These are phyloP conservation scores for Hycleus phaleratus DNA, from an alignment of 1,140 invertebrate genomes.

Conservation along the genomic window DNA sequence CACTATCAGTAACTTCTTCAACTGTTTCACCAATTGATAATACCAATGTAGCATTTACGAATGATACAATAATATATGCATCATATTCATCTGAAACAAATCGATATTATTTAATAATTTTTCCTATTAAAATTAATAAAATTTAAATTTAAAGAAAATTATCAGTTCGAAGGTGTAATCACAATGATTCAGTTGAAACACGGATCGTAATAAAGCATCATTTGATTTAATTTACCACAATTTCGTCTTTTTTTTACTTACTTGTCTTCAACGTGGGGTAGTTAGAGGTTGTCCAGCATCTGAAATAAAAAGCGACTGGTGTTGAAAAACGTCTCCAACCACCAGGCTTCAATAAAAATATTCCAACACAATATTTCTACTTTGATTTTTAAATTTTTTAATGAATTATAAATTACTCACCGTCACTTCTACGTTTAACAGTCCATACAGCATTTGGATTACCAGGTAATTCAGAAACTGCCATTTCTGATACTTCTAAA, in stretches of 20 bases:
- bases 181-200: constrained; percentile 37
- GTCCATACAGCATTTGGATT: constrained; percentile 99
- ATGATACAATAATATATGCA: constrained; percentile 99
- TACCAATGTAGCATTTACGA: constrained; percentile 98
- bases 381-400: neutral
- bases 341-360: constrained; percentile 29
- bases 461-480: constrained; percentile 96
- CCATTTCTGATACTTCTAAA: constrained; percentile 98
- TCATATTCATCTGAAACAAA: constrained; percentile 85
- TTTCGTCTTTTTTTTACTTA: constrained; percentile 1
- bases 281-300: constrained; percentile 11
- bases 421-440: constrained; percentile 91
- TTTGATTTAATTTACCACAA: constrained; percentile 1
- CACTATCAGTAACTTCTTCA: constrained; percentile 99
- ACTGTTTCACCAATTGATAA: constrained; percentile 99
- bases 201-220: constrained; percentile 35
- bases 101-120: neutral
- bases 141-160: neutral
- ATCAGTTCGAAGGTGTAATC: constrained; percentile 32
- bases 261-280: neutral
- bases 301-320: constrained; percentile 37
- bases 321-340: constrained; percentile 32
- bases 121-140: neutral
- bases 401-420: constrained; percentile 51
- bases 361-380: neutral